A percentile compares a stretch with the other conserved stretches of the same genome.
phyloP scores from a whole-genome alignment of 2,797 vertebrate genomes.

The Zalophus californianus region DNA sequence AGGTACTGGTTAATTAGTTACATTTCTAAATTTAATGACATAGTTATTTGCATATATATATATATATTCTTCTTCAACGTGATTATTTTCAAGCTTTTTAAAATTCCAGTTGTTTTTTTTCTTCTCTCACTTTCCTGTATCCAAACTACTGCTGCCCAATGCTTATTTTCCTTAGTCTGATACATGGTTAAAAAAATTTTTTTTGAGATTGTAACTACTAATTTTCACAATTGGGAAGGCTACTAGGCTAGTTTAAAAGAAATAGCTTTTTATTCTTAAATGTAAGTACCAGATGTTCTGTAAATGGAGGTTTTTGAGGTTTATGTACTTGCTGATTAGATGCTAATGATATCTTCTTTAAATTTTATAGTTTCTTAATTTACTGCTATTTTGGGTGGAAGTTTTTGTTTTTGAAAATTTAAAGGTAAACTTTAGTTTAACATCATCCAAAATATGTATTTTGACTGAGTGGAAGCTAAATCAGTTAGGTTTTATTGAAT shows the following conservation, averaged over 20 bases:
- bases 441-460: not conserved
- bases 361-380: constrained; percentile 41
- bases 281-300: not conserved
- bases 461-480: constrained; percentile 10
- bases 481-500: not conserved
- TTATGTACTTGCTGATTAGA: constrained; percentile 1
- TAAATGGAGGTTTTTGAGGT: not conserved
- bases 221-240: not conserved
- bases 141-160: not conserved
- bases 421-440: not conserved
- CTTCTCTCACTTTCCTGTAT: not conserved
- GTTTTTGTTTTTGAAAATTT: constrained; percentile 21
- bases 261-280: constrained; percentile 29
- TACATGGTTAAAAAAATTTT: not conserved
- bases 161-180: constrained; percentile 46
- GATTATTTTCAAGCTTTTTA: constrained; percentile 18
- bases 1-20: constrained; percentile 88
- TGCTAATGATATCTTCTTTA: constrained; percentile 22
- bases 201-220: not conserved
- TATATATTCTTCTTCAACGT: not conserved
- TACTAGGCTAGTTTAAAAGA: constrained; percentile 32
- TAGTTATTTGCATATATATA: not conserved
- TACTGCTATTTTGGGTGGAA: not conserved
- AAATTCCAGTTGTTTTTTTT: not conserved
- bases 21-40: constrained; percentile 48